A percentile compares a stretch with the other conserved stretches of the same genome.
Evolutionary conservation across 2,113 vertebrate species (phyloP).

Genomic region (Hippoglossus stenolepis): DNA sequence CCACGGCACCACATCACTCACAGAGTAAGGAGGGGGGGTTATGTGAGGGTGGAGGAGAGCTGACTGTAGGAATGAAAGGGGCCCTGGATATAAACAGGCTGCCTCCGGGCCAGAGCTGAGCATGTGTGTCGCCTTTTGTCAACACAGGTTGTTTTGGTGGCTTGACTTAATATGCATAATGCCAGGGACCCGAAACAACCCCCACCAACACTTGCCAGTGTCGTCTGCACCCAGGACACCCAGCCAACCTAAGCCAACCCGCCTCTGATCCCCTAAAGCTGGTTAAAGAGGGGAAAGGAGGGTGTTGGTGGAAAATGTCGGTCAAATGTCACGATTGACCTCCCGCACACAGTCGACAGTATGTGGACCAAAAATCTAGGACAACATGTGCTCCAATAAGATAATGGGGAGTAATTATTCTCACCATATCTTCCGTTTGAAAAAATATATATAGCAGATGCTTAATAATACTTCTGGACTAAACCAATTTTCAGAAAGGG

Average conservation of each 20-base stretch:
- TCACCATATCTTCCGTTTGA: not conserved
- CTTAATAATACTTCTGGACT: not conserved
- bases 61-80: constrained; percentile 27
- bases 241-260: constrained; percentile 17
- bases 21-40: not conserved
- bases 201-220: constrained; percentile 33
- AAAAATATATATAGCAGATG: constrained; percentile 3
- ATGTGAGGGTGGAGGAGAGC: constrained; percentile 2
- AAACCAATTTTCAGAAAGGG: not conserved
- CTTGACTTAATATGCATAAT: constrained; percentile 41
- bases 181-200: constrained; percentile 49
- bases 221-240: constrained; percentile 4
- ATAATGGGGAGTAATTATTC: not conserved
- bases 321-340: constrained; percentile 40
- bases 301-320: constrained; percentile 22
- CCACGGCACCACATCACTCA: constrained; percentile 30
- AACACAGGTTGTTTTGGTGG: constrained; percentile 43
- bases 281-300: constrained; percentile 48
- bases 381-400: not conserved
- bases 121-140: constrained; percentile 38
- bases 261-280: constrained; percentile 57
- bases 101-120: constrained; percentile 6
- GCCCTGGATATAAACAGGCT: constrained; percentile 11
- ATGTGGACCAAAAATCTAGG: not conserved
- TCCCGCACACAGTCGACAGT: not conserved